A percentile compares a stretch with the other conserved stretches of the same genome.
Evolutionary conservation across 2,888 invertebrate genomes (phyloP).

Genomic region (Phorcus lineatus): DNA sequence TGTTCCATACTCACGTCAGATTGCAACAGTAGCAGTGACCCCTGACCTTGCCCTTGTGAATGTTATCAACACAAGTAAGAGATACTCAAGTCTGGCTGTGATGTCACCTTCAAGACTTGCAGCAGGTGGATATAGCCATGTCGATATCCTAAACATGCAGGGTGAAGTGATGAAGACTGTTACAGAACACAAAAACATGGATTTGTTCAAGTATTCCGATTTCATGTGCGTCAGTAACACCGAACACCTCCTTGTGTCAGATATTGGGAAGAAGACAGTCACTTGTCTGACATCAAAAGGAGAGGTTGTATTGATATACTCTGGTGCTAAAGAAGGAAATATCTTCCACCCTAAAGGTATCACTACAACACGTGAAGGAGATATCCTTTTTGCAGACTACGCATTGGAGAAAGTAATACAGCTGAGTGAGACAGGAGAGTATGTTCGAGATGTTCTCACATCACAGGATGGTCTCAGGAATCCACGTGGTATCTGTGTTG

Average conservation of each 20-base stretch:
- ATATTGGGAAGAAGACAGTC: neutral
- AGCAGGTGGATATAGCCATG: neutral
- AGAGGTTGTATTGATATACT: neutral
- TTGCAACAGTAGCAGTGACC: neutral
- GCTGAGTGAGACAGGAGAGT: neutral
- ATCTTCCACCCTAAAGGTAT: neutral
- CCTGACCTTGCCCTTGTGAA: neutral
- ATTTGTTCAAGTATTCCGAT: neutral
- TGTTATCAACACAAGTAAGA: neutral
- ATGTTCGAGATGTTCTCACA: neutral
- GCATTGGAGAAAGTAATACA: neutral
- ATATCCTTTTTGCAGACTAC: neutral
- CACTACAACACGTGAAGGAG: neutral
- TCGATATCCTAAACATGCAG: neutral
- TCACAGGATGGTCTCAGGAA: neutral
- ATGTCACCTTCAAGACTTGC: neutral
- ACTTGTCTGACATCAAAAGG: neutral
- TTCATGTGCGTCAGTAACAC: neutral
- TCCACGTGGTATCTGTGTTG: no score
- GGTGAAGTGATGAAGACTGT: neutral
- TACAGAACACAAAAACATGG: neutral
- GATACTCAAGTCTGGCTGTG: neutral
- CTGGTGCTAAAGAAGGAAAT: neutral
- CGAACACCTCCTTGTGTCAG: neutral
- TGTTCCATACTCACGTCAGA: neutral